Percentiles rank a stretch among this genome's conserved stretches.
Evolutionary conservation across 2,888 invertebrate species (phyloP).

Genomic region (Harmothoe impar): DNA sequence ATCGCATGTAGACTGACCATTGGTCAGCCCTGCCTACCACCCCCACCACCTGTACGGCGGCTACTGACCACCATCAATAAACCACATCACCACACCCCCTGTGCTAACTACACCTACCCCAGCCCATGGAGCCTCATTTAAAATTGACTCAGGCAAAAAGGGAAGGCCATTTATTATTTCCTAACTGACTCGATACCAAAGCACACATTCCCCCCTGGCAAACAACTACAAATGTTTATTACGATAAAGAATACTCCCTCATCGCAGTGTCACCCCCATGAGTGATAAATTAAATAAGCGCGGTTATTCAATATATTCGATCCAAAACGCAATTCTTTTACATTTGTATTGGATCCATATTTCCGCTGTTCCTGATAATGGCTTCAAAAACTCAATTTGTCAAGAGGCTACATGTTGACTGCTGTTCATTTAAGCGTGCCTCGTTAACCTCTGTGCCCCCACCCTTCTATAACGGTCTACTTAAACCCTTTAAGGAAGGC

Average conservation of each 20-base stretch:
- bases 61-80: background rate
- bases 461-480: background rate
- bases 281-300: too few relatives aligned
- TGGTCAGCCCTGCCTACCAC: background rate
- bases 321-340: background rate
- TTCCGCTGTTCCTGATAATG: constrained; percentile 2
- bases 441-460: background rate
- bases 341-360: constrained; percentile 7
- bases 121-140: too few relatives aligned
- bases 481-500: too few relatives aligned
- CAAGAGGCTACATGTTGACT: background rate
- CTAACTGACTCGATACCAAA: background rate
- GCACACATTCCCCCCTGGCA: background rate
- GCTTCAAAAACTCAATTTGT: background rate
- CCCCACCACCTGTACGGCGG: background rate
- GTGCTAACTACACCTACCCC: background rate
- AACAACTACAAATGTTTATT: too few relatives aligned
- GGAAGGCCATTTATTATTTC: too few relatives aligned
- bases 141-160: too few relatives aligned
- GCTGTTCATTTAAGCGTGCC: background rate
- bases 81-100: background rate
- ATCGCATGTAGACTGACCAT: constrained; percentile 38
- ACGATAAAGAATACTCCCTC: too few relatives aligned
- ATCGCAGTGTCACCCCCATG: too few relatives aligned
- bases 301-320: background rate